These are phyloP conservation scores for Ellobius talpinus DNA, from an alignment of 2,113 vertebrate genomes.

Conservation along the genomic window DNA sequence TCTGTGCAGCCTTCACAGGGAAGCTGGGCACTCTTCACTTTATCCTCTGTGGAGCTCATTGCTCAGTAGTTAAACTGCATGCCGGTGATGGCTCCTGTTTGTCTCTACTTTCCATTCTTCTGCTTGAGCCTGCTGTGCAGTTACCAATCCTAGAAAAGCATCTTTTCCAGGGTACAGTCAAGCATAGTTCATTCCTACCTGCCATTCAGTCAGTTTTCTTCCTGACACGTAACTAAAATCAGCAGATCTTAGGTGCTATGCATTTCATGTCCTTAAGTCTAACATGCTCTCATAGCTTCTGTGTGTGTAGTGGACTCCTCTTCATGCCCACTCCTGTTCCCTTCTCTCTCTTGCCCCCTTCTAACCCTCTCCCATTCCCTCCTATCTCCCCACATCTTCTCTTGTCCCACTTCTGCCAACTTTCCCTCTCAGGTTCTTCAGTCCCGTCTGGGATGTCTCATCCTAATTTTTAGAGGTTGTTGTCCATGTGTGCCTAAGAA, in stretches of 20 bases:
- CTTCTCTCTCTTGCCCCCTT: neutral
- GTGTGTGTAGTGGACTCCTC: neutral
- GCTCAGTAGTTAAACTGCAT: neutral
- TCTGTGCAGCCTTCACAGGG: neutral
- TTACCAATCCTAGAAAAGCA: neutral
- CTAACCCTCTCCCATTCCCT: neutral
- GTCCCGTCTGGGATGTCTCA: neutral
- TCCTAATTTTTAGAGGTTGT: neutral
- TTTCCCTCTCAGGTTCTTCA: neutral
- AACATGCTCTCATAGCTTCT: neutral
- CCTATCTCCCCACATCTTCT: neutral
- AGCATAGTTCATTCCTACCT: neutral
- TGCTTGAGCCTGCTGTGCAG: neutral
- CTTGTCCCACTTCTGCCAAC: neutral
- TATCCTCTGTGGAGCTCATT: neutral
- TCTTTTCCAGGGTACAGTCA: neutral
- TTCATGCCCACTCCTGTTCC: neutral
- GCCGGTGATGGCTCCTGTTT: no score
- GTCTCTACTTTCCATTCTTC: neutral
- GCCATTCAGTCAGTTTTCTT: neutral
- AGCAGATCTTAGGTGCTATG: neutral
- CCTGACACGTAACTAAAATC: neutral
- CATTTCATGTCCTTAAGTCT: neutral
- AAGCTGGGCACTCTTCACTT: neutral
- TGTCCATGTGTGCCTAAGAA: neutral